phyloP scores from a whole-genome alignment of 2,797 vertebrate species.

The Hoplostethus mediterraneus region DNA sequence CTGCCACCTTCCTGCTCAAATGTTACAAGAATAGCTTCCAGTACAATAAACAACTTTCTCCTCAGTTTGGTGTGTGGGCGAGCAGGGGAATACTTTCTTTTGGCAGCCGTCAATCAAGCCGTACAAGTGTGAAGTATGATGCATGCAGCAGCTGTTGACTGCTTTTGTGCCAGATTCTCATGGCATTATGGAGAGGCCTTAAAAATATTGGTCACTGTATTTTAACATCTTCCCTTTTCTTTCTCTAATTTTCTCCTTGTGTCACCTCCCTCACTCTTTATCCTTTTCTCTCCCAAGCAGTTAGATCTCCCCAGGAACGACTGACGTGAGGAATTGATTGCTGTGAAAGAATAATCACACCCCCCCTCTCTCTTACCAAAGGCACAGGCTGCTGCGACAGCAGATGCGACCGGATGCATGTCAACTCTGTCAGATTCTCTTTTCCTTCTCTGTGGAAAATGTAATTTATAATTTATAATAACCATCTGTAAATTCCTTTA shows the following conservation, averaged over 20 bases:
- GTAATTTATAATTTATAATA: constrained; percentile 56
- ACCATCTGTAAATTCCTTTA: constrained; percentile 53
- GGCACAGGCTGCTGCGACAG: constrained; percentile 40
- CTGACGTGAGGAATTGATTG: constrained; percentile 49
- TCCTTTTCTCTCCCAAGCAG: constrained; percentile 41
- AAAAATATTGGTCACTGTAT: constrained; percentile 10
- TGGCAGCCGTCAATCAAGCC: constrained; percentile 46
- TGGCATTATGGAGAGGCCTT: constrained; percentile 27
- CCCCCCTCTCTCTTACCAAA: constrained; percentile 13
- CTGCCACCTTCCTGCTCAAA: neutral
- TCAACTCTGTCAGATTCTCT: constrained; percentile 41
- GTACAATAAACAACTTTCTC: too few relatives aligned
- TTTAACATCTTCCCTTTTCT: constrained; percentile 32
- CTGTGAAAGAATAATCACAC: constrained; percentile 30
- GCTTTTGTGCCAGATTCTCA: constrained; percentile 56
- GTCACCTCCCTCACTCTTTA: constrained; percentile 39
- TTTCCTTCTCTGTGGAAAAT: constrained; percentile 17
- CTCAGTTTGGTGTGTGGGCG: neutral
- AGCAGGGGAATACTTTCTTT: constrained; percentile 25
- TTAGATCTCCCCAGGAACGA: constrained; percentile 33
- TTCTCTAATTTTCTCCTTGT: constrained; percentile 41
- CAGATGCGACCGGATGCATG: constrained; percentile 54
- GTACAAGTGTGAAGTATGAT: constrained; percentile 55
- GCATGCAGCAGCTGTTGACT: constrained; percentile 58
- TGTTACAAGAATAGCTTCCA: neutral